These are phyloP conservation scores for Harpagoxenus sublaevis DNA, from an alignment of 2,888 invertebrate genomes.

Conservation along the genomic window DNA sequence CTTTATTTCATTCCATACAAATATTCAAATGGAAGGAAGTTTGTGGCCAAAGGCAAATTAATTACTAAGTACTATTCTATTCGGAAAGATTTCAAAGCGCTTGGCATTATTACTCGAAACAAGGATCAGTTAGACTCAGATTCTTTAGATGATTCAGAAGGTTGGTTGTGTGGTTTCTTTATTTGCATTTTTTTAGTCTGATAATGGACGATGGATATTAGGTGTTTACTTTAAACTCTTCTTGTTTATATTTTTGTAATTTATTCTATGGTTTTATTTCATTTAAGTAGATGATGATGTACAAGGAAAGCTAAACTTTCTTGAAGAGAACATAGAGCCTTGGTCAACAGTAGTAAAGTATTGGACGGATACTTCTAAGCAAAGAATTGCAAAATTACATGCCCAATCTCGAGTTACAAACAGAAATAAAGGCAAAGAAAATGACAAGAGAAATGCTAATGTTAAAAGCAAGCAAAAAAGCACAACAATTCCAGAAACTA, in stretches of 20 bases:
- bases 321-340: neutral
- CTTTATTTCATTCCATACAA: constrained; percentile 1
- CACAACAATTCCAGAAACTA: neutral
- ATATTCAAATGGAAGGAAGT: neutral
- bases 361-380: constrained; percentile 1
- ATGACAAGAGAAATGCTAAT: neutral
- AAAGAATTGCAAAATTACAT: constrained; percentile 8
- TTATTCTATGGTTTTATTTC: constrained; percentile 1
- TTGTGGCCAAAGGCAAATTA: neutral
- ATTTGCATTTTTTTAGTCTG: neutral
- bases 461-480: neutral
- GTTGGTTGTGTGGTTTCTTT: neutral
- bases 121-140: neutral
- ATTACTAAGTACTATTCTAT: constrained; percentile 4
- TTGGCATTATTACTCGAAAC: neutral
- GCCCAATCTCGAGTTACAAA: constrained; percentile 2
- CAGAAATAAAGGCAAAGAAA: neutral
- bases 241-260: neutral
- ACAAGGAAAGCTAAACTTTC: neutral
- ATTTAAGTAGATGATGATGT: neutral
- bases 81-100: neutral
- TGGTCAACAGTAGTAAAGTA: neutral
- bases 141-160: neutral
- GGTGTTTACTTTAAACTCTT: neutral
- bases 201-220: neutral